A percentile compares a stretch with the other conserved stretches of the same genome.
These are phyloP conservation scores for Luperina nickerlii DNA, from an alignment of 2,888 invertebrate genomes.

Conservation along the genomic window DNA sequence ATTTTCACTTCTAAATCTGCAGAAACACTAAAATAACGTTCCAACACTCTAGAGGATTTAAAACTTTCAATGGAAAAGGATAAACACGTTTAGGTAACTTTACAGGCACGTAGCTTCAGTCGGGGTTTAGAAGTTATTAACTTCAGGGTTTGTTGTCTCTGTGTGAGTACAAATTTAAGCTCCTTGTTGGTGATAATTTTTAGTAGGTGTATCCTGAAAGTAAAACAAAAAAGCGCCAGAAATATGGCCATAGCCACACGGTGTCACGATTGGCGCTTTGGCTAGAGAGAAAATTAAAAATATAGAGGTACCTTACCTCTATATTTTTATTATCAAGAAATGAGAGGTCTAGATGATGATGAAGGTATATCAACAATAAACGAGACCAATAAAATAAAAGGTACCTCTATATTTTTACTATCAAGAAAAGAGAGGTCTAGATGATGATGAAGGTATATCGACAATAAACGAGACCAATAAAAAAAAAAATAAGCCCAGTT, in stretches of 20 bases:
- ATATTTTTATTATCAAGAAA: no score
- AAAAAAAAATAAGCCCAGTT: background rate
- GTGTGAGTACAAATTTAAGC: slow-evolving; percentile 8
- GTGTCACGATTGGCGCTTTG: background rate
- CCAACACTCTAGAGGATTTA: slow-evolving; percentile 17
- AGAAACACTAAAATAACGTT: slow-evolving; percentile 13
- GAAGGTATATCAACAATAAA: background rate
- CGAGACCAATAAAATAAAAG: background rate
- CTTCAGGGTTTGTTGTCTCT: slow-evolving; percentile 9
- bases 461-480: background rate
- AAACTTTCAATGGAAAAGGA: slow-evolving; percentile 39
- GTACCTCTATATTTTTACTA: no score
- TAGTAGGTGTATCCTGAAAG: background rate
- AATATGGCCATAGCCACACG: background rate
- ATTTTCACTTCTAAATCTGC: background rate
- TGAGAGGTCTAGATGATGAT: no score
- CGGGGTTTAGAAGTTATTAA: slow-evolving; percentile 36
- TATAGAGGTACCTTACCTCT: no score
- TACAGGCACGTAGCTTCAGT: slow-evolving; percentile 29
- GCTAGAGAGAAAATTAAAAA: background rate
- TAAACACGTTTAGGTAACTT: slow-evolving; percentile 42
- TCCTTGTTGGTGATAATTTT: background rate
- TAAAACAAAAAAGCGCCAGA: background rate
- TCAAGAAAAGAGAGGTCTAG: no score
- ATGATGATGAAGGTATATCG: background rate